phyloP scores from a whole-genome alignment of 2,797 vertebrate genomes.

The Babyrousa celebensis region DNA sequence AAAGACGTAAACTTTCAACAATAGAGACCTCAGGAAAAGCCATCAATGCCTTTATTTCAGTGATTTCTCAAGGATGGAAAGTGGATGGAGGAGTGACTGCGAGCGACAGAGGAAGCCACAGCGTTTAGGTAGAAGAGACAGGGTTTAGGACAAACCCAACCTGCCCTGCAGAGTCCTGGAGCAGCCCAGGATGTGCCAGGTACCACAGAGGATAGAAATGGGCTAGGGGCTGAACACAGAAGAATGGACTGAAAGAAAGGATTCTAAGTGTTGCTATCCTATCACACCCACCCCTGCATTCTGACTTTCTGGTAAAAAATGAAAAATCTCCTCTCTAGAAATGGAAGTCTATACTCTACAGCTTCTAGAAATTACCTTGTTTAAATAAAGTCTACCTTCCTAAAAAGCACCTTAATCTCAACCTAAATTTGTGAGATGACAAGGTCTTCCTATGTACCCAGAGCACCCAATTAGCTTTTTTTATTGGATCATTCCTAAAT shows the following conservation, averaged over 20 bases:
- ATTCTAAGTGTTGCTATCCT: accelerated
- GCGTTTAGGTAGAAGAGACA: accelerated
- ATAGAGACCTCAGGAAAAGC: background rate
- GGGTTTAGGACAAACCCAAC: background rate
- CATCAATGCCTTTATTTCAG: background rate
- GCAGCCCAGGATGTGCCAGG: background rate
- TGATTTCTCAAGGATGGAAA: background rate
- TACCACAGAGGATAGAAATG: background rate
- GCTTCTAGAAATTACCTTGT: background rate
- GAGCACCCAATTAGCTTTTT: background rate
- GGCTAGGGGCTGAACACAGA: background rate
- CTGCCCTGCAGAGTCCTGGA: background rate
- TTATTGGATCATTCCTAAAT: background rate
- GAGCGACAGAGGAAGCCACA: background rate
- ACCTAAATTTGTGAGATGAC: background rate
- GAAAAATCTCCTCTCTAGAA: background rate
- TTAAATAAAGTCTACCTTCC: constrained; percentile 22
- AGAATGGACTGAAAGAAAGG: background rate
- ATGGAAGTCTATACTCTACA: background rate
- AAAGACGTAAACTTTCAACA: background rate
- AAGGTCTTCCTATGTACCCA: background rate
- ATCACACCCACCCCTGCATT: background rate
- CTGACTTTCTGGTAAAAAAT: background rate
- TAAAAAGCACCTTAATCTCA: background rate
- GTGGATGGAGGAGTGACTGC: background rate